A percentile compares a stretch with the other conserved stretches of the same genome.
Conservation (phyloP, 2,888 invertebrate genomes). For the Campopleginae sp. region DNA sequence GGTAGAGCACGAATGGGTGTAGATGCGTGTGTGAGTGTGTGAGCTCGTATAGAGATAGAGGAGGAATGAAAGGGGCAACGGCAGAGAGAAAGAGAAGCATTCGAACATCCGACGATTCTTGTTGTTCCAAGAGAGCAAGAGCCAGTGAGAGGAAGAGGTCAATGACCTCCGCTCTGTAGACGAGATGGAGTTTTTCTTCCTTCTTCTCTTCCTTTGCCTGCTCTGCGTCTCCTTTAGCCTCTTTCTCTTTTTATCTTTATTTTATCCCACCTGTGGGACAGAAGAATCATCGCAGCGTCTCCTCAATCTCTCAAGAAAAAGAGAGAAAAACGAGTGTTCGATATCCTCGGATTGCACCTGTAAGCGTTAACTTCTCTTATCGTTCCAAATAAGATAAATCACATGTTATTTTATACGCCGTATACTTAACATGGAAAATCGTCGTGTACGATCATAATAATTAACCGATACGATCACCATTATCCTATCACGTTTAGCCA, state of each 20-base stretch:
- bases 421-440: slow-evolving; percentile 10
- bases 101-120: slow-evolving; percentile 64
- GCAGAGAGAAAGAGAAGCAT: slow-evolving; percentile 47
- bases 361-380: slow-evolving; percentile 37
- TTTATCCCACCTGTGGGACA: slow-evolving; percentile 48
- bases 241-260: slow-evolving; percentile 20
- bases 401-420: slow-evolving; percentile 17
- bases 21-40: slow-evolving; percentile 33
- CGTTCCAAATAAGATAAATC: slow-evolving; percentile 15
- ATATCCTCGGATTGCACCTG: slow-evolving; percentile 56
- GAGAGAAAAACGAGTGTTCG: slow-evolving; percentile 37
- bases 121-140: slow-evolving; percentile 60
- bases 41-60: slow-evolving; percentile 33
- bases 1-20: slow-evolving; percentile 24
- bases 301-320: slow-evolving; percentile 23
- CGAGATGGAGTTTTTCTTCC: slow-evolving; percentile 36
- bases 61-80: background rate
- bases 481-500: background rate
- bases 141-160: slow-evolving; percentile 51
- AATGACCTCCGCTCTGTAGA: slow-evolving; percentile 40
- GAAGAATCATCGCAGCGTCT: slow-evolving; percentile 45
- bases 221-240: slow-evolving; percentile 34
- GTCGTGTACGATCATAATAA: slow-evolving; percentile 3
- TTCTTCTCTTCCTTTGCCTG: slow-evolving; percentile 27
- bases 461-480: background rate